A percentile compares a stretch with the other conserved stretches of the same genome.
Evolutionary conservation across 2,888 invertebrate species (phyloP).

Genomic region (Sarcophaga caerulescens): DNA sequence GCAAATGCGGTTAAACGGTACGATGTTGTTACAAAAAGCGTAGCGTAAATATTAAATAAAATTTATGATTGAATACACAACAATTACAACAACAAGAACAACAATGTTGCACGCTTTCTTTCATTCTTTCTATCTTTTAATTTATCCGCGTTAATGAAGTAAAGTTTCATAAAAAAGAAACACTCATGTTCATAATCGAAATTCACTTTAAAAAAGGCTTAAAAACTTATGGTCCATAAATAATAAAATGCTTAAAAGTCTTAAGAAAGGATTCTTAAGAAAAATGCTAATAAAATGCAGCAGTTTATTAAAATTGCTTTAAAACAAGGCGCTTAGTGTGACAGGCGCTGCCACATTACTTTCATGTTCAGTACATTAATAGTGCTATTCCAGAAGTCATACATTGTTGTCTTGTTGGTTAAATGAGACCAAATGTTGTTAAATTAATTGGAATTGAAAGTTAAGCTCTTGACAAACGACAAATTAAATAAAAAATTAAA

Average conservation of each 20-base stretch:
- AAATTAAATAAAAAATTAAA: too few relatives aligned
- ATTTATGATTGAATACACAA: constrained; percentile 56
- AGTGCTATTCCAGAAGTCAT: neutral
- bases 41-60: constrained; percentile 57
- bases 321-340: neutral
- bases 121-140: neutral
- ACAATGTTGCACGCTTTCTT: too few relatives aligned
- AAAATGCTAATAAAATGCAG: neutral
- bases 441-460: neutral
- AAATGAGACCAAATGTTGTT: neutral
- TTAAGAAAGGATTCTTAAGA: neutral
- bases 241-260: neutral
- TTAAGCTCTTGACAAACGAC: too few relatives aligned
- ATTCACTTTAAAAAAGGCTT: constrained; percentile 7
- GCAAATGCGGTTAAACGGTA: constrained; percentile 58
- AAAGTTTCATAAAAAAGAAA: neutral
- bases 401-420: neutral
- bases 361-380: neutral
- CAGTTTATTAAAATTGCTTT: neutral
- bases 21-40: constrained; percentile 60
- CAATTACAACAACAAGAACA: constrained; percentile 29
- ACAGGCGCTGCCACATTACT: neutral
- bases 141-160: neutral
- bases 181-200: constrained; percentile 19
- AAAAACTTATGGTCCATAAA: constrained; percentile 30